Base-by-base conservation (phyloP, 2,888 invertebrate species). In the Nemoura dubitans region DNA sequence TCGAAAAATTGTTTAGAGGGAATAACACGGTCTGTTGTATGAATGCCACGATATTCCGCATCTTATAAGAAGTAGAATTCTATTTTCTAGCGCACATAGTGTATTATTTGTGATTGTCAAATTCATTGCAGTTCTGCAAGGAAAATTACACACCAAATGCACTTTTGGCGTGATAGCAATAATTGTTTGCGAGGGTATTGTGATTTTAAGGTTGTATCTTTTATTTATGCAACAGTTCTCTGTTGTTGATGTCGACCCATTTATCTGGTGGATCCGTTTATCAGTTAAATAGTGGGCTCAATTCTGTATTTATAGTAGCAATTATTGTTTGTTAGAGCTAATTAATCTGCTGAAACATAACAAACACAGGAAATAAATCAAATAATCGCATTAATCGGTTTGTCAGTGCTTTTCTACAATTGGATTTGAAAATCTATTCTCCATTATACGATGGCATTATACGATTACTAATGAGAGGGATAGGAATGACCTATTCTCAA, bases 191-290 rank as follows among this genome's bases (percentile, higher is more conserved):
- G 14, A 21, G 59, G 59, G 59, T 14, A 21, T 59, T 59, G 59
- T 59, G 59, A 59, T 59, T 59, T 59, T 59, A 59, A 59, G 59
- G 59, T 59, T 59, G 59, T 59, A 59, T 59, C 59, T 59, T 59
- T 59, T 59, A 59, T 59, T 59, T 59, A 59, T 59, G 59, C 59
- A 59, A 59, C 59, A 59, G 59, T 59, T 7, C 59, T 21, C 16
- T 59, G 59, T 59, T 59, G 59, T 59, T 59, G 59, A 59, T 59
- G 59, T 10, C 59, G 59, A 59, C 59, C 59, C 59, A 14, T 10
- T 10, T 59, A 14, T 16, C 59, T 59, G 59, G 59, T 21, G 59
- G 21, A 59, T 21, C 16, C 59, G 10, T 59, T 59, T 59, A 59
- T 59, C 59, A 59, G 59, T 59, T 59, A 59, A 59, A 59, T 59